Evolutionary conservation across 1,140 invertebrate species (phyloP).

Genomic region (Neodiprion virginianus): DNA sequence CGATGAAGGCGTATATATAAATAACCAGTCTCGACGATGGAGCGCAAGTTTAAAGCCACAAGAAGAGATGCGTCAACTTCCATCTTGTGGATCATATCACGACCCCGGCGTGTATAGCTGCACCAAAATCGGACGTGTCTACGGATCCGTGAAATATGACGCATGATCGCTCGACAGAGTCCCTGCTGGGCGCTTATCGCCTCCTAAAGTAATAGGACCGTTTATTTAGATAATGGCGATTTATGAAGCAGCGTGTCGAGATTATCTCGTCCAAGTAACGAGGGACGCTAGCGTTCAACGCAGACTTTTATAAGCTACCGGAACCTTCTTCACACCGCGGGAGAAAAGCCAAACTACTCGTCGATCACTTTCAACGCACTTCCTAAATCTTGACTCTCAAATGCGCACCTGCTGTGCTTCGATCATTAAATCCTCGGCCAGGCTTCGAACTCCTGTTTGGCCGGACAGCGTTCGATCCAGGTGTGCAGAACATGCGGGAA

Average conservation of each 20-base stretch:
- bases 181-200: conserved; percentile 4
- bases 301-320: neutral
- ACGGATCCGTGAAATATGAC: neutral
- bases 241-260: conserved; percentile 2
- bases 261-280: conserved; percentile 1
- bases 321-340: neutral
- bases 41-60: neutral
- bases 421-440: no score
- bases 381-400: neutral
- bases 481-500: no score
- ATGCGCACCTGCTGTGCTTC: no score
- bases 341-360: neutral
- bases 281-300: neutral
- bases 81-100: neutral
- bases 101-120: neutral
- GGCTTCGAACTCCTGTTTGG: no score
- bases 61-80: neutral
- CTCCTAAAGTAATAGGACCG: conserved; percentile 1
- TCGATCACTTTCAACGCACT: conserved; percentile 7
- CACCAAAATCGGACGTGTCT: neutral
- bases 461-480: no score
- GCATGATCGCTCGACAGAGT: neutral
- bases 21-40: neutral
- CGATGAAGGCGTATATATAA: neutral
- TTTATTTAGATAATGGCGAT: conserved; percentile 7